phyloP scores from a whole-genome alignment of 2,888 invertebrate species.

The Clepsis dumicolana region DNA sequence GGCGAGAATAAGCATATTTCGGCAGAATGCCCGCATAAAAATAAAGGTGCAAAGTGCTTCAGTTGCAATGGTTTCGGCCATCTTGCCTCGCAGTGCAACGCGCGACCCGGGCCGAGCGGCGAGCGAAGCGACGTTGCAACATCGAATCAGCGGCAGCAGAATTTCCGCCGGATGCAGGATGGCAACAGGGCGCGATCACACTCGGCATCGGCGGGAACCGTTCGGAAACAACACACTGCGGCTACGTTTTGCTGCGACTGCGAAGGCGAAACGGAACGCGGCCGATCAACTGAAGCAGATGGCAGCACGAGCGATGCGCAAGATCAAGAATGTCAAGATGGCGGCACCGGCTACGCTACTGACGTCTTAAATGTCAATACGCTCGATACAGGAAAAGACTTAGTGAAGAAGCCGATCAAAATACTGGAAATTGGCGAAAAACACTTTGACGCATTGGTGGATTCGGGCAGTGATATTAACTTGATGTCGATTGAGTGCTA shows the following conservation, averaged over 20 bases:
- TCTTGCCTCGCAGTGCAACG: constrained; percentile 2
- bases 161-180: not conserved
- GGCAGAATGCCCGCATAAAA: not conserved
- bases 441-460: no score
- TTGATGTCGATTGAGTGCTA: no score
- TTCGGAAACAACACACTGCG: not conserved
- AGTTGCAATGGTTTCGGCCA: not conserved
- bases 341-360: not conserved
- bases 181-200: not conserved
- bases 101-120: not conserved
- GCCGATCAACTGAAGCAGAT: not conserved
- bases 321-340: no score
- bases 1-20: constrained; percentile 4
- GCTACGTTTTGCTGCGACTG: not conserved
- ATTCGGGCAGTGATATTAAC: no score
- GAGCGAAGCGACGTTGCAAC: not conserved
- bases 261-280: not conserved
- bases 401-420: no score
- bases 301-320: not conserved
- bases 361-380: no score
- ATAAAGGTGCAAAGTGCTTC: no score
- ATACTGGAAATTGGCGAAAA: no score
- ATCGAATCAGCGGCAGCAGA: no score
- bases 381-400: no score
- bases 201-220: not conserved